A percentile compares a stretch with the other conserved stretches of the same genome.
Conservation (phyloP, 2,888 invertebrate species). For the Lasioglossum calceatum region DNA sequence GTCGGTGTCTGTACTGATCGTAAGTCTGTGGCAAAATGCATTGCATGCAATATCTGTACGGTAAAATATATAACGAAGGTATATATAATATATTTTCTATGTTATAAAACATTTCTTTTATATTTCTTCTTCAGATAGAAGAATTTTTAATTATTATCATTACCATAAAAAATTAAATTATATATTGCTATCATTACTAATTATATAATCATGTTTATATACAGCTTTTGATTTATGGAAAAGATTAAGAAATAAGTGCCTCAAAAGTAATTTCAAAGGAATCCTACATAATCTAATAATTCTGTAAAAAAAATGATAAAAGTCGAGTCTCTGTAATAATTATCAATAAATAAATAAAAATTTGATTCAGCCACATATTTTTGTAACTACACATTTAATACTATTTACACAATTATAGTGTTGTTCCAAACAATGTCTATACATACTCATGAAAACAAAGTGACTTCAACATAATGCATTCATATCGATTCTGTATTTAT, state of each 20-base stretch:
- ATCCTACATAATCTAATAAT: neutral
- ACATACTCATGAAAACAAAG: neutral
- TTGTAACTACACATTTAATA: neutral
- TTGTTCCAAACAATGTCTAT: neutral
- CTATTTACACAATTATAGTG: neutral
- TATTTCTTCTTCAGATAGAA: neutral
- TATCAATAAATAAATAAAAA: neutral
- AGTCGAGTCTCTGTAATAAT: neutral
- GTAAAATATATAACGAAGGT: neutral
- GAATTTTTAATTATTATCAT: neutral
- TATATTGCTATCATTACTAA: neutral
- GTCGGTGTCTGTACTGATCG: too few species aligned
- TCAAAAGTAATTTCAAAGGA: neutral
- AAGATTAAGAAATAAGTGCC: neutral
- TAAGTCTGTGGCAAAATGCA: too few species aligned
- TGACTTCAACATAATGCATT: neutral
- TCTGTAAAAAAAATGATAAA: neutral
- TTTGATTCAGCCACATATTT: neutral
- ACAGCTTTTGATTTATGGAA: neutral
- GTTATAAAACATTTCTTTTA: neutral
- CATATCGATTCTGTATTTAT: slow-evolving; percentile 15
- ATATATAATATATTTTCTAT: neutral
- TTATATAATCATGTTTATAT: neutral
- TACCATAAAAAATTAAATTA: neutral
- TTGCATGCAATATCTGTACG: too few species aligned